A percentile compares a stretch with the other conserved stretches of the same genome.
Evolutionary conservation across 2,797 vertebrate species (phyloP).

Genomic region (Danio jaintianensis): DNA sequence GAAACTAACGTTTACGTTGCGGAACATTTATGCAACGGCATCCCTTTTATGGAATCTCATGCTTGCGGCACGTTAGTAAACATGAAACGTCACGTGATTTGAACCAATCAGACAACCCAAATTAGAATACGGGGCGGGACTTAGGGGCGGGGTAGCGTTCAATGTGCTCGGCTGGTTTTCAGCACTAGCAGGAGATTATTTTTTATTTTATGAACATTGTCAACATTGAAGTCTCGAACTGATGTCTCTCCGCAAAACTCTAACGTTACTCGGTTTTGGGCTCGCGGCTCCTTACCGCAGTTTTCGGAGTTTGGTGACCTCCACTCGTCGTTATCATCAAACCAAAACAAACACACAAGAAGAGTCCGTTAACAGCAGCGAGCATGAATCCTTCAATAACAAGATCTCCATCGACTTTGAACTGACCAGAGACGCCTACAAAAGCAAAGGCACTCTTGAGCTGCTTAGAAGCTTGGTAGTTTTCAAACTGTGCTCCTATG

Average conservation of each 20-base stretch:
- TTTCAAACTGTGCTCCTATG: slow-evolving; percentile 87
- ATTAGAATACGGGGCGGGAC: slow-evolving; percentile 20
- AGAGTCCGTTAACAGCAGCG: slow-evolving; percentile 34
- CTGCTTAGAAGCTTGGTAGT: slow-evolving; percentile 87
- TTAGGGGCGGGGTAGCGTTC: slow-evolving; percentile 9
- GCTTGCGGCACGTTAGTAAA: not conserved
- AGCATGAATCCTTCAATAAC: slow-evolving; percentile 21
- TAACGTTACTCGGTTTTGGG: slow-evolving; percentile 43
- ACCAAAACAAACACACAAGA: slow-evolving; percentile 21
- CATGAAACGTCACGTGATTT: slow-evolving; percentile 47
- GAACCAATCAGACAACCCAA: slow-evolving; percentile 30
- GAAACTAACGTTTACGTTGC: not conserved
- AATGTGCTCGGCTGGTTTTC: not conserved
- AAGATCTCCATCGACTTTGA: slow-evolving; percentile 81
- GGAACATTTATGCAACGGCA: not conserved
- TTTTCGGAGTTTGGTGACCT: slow-evolving; percentile 38
- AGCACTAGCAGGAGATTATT: not conserved
- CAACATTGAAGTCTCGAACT: not conserved
- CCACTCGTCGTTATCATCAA: slow-evolving; percentile 44
- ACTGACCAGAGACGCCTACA: slow-evolving; percentile 84
- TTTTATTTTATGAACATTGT: no score
- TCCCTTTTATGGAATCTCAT: not conserved
- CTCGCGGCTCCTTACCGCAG: slow-evolving; percentile 37
- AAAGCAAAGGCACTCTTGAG: slow-evolving; percentile 87
- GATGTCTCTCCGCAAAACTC: slow-evolving; percentile 66